Evolutionary conservation across 2,797 vertebrate genomes (phyloP).

Genomic region (Varecia variegata): DNA sequence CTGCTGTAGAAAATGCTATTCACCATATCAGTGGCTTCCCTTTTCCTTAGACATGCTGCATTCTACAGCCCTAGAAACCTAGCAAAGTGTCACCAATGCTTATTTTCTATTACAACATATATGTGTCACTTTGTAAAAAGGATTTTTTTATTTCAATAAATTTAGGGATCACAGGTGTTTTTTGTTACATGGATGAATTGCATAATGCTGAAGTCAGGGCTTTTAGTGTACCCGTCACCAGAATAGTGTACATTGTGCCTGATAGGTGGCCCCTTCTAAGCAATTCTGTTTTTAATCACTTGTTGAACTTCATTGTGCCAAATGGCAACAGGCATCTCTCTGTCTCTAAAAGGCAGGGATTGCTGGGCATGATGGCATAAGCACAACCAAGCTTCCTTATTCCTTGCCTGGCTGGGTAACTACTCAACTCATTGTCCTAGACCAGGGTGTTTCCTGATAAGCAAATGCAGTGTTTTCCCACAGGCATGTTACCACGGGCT

Average conservation of each 20-base stretch:
- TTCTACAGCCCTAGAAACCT: neutral
- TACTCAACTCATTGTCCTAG: neutral
- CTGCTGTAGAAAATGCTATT: neutral
- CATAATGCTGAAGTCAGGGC: neutral
- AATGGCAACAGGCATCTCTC: neutral
- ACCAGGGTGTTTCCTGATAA: neutral
- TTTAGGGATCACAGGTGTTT: neutral
- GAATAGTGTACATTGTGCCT: neutral
- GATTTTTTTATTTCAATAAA: neutral
- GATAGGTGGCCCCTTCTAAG: neutral
- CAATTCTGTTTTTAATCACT: neutral
- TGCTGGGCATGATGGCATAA: slow-evolving; percentile 21
- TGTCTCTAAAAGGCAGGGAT: slow-evolving; percentile 12
- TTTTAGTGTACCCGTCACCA: neutral
- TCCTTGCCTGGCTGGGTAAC: neutral
- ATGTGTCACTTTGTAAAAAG: neutral
- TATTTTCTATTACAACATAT: neutral
- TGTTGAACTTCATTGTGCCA: neutral
- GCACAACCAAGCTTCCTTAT: slow-evolving; percentile 26
- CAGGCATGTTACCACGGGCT: neutral
- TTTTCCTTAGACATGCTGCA: neutral
- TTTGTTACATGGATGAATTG: neutral
- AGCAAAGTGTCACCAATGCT: neutral
- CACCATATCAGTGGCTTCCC: neutral
- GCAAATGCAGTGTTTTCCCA: neutral